Evolutionary conservation across 2,888 invertebrate species (phyloP).

Genomic region (Scaptomyza parva): DNA sequence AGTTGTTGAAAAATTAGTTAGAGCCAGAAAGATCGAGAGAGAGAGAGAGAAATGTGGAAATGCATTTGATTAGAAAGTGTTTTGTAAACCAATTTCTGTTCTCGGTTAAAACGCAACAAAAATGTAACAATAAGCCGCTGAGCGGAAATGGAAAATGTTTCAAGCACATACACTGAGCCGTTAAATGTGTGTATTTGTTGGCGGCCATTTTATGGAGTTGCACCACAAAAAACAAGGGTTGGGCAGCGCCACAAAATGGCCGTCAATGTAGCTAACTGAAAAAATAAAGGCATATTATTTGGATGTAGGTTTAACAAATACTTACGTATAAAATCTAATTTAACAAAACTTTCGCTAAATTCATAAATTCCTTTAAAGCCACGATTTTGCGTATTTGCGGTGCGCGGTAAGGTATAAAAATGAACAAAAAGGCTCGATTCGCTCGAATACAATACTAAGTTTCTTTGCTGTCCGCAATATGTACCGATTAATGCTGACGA

Average conservation of each 20-base stretch:
- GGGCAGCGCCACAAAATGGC: constrained; percentile 41
- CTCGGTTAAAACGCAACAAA: constrained; percentile 60
- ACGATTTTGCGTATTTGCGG: constrained; percentile 97
- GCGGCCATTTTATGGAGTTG: constrained; percentile 41
- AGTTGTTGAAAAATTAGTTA: constrained; percentile 8
- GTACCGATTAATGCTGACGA: constrained; percentile 96
- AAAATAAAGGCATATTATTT: constrained; percentile 39
- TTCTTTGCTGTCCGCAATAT: constrained; percentile 98
- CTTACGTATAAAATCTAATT: constrained; percentile 92
- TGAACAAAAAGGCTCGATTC: constrained; percentile 95
- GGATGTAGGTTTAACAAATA: constrained; percentile 48
- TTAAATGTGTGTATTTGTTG: constrained; percentile 62
- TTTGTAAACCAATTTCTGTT: constrained; percentile 18
- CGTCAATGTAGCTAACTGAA: constrained; percentile 35
- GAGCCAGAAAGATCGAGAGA: constrained; percentile 16
- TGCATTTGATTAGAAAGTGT: constrained; percentile 13
- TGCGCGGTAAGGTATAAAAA: constrained; percentile 95
- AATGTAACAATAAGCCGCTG: constrained; percentile 54
- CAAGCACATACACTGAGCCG: constrained; percentile 77
- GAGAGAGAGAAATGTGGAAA: constrained; percentile 1
- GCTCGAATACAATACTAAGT: constrained; percentile 97
- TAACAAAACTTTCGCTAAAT: constrained; percentile 99
- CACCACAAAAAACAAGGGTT: not conserved
- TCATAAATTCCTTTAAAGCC: constrained; percentile 99
- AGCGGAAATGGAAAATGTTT: constrained; percentile 28